phyloP scores from a whole-genome alignment of 2,888 invertebrate species.

The Fragum whitleyi region DNA sequence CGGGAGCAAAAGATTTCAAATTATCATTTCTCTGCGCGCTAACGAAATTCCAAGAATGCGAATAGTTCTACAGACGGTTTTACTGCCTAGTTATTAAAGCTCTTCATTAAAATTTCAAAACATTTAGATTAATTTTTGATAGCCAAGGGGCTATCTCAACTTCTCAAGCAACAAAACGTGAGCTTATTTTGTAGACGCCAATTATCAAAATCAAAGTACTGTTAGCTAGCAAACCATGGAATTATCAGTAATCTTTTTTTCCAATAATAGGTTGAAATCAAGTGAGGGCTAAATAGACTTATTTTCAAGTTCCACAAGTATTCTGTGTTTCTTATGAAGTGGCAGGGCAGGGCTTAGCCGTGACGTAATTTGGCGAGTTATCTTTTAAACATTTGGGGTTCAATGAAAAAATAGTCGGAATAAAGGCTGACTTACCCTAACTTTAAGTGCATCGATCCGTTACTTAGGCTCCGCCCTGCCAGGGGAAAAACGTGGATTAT shows the following conservation, averaged over 20 bases:
- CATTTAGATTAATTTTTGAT: not conserved
- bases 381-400: too few relatives aligned
- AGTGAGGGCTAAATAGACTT: not conserved
- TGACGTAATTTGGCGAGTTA: too few relatives aligned
- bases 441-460: too few relatives aligned
- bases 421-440: too few relatives aligned
- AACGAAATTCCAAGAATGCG: not conserved
- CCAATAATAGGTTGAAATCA: too few relatives aligned
- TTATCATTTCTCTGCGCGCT: not conserved
- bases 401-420: too few relatives aligned
- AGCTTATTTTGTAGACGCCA: not conserved
- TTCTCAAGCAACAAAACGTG: not conserved
- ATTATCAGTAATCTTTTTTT: too few relatives aligned
- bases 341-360: too few relatives aligned
- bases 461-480: too few relatives aligned
- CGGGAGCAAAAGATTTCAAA: not conserved
- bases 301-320: not conserved
- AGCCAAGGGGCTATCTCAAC: not conserved
- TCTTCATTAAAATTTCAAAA: not conserved
- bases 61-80: not conserved
- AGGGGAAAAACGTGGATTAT: too few relatives aligned
- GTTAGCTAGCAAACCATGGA: not conserved
- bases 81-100: not conserved
- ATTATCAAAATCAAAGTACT: not conserved
- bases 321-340: not conserved